Base-by-base conservation (phyloP, 2,797 vertebrate genomes). In the Myiotriccus ornatus region DNA sequence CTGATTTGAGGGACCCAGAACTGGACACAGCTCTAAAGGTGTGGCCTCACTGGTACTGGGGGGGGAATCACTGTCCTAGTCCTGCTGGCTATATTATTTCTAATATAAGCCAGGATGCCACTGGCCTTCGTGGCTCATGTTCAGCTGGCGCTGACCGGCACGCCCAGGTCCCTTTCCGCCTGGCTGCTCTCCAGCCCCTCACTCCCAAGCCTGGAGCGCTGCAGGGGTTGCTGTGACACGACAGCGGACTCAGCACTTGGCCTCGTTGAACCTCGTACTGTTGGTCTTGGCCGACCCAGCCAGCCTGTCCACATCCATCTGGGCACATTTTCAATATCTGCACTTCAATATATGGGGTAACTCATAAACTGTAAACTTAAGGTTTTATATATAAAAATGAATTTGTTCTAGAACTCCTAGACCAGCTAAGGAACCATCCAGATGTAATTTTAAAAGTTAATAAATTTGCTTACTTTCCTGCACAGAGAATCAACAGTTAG, bases 101-200 rank as follows among this genome's bases (percentile, higher is more conserved):
- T 37, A 9, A 12, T 3, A 17, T 2, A 25, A 76, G 11, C 43
- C 63, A 69, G 35, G 49, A 25, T 49, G 13, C 13, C 56, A 6
- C 0, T 12, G 32, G 41, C n/a, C n/a, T n/a, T n/a, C n/a, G n/a
- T 60, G 47, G 62, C 63, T 47, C 5, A 0, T 8, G 6, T 7
- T 32, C 62, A 74, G 30, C 11, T 14, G 76, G 17, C 27, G 14
- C 0, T 30, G 22, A 13, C 5, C 39, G 53, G 62, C 55, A 47
- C 25, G 15, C 39, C 12, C 47, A 24, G 34, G 25, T 55, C 49
- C 35, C 28, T 82, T 41, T 43, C 46, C 0, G 0, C 21, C 12
- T 4, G 34, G 34, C 47, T 23, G 14, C n/a, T 35, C 60, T 32
- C 30, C 37, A 52, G 35, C 25, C 55, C 6, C 41, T 67, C 39